Conservation (phyloP, 2,113 vertebrate genomes). For the Scalopus aquaticus region DNA sequence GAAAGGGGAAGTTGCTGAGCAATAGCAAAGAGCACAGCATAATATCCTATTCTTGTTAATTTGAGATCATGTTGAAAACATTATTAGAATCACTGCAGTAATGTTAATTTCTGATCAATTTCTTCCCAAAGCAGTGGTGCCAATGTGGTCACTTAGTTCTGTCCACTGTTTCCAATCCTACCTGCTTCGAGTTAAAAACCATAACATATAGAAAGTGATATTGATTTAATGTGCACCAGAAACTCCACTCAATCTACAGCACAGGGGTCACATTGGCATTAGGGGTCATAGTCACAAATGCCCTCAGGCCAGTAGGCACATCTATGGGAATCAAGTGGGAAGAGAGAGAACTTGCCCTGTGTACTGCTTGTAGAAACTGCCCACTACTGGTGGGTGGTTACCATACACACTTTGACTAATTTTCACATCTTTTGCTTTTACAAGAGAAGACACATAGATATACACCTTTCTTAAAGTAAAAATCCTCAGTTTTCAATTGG, state of each 20-base stretch:
- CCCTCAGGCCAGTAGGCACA: neutral
- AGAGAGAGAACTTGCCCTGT: neutral
- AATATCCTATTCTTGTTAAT: neutral
- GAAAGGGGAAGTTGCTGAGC: neutral
- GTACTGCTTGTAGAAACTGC: neutral
- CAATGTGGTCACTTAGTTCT: neutral
- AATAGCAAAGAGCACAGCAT: neutral
- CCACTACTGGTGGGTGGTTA: neutral
- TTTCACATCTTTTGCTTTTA: slow-evolving; percentile 8
- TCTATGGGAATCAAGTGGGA: neutral
- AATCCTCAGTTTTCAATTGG: slow-evolving; percentile 59
- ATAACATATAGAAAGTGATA: neutral
- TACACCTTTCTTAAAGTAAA: neutral
- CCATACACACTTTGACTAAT: neutral
- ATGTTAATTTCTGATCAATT: neutral
- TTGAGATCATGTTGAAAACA: neutral
- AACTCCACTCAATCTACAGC: neutral
- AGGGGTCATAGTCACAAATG: neutral
- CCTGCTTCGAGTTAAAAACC: neutral
- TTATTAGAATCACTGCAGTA: neutral
- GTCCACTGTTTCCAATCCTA: neutral
- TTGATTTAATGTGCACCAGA: neutral
- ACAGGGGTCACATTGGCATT: neutral
- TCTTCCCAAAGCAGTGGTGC: neutral
- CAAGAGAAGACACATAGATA: neutral